Conservation (phyloP, 2,113 vertebrate genomes). For the Platycercus adscitus region DNA sequence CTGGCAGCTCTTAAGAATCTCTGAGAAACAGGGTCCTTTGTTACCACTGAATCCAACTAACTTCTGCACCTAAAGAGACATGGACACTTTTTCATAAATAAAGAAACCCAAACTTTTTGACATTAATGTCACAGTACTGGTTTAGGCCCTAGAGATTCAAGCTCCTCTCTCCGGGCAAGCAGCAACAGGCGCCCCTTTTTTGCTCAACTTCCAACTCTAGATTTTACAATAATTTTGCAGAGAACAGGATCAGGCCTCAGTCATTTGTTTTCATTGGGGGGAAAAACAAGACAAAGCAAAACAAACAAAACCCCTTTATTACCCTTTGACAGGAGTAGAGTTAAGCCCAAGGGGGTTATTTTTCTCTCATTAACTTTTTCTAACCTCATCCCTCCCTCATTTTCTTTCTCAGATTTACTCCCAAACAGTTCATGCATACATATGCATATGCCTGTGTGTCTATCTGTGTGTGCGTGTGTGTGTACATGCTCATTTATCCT, state of each 20-base stretch:
- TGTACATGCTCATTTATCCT: neutral
- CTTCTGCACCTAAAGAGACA: conserved; percentile 40
- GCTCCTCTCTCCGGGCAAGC: neutral
- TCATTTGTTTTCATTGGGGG: neutral
- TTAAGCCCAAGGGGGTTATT: conserved; percentile 21
- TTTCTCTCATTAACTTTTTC: conserved; percentile 52
- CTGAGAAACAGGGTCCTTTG: conserved; percentile 50
- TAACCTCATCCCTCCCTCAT: conserved; percentile 20
- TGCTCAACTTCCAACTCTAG: neutral
- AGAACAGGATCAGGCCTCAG: conserved; percentile 7
- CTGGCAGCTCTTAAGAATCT: conserved; percentile 58
- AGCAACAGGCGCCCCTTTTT: neutral
- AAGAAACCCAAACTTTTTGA: conserved; percentile 26
- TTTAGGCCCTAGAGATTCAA: conserved; percentile 1
- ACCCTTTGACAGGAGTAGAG: neutral
- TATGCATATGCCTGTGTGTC: neutral
- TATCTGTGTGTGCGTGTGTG: neutral
- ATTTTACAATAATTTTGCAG: neutral
- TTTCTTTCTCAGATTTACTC: conserved; percentile 19
- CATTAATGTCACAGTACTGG: neutral
- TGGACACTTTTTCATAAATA: neutral
- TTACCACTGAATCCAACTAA: conserved; percentile 12
- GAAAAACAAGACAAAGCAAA: conserved; percentile 49
- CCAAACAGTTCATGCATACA: neutral
- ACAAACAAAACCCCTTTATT: conserved; percentile 56